Conservation (phyloP, 2,113 vertebrate genomes). For the Atrichornis clamosus region DNA sequence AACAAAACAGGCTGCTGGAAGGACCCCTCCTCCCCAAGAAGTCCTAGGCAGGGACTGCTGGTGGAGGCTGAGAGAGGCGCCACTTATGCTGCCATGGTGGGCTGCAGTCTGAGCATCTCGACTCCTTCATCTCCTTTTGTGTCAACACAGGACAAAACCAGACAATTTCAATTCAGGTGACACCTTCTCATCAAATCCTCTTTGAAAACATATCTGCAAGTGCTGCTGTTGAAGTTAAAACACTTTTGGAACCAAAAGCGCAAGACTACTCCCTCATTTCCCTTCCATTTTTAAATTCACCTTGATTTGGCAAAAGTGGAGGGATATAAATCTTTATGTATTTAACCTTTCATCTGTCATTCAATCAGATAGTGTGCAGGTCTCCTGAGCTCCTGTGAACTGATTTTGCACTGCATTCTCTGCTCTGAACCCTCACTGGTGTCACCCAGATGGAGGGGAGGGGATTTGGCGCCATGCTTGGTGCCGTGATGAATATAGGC, state of each 20-base stretch:
- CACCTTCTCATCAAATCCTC: not conserved
- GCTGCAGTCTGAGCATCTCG: not conserved
- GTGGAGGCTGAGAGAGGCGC: not conserved
- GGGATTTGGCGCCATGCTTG: not conserved
- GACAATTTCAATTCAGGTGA: not conserved
- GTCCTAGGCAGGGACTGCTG: not conserved
- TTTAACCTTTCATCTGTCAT: not conserved
- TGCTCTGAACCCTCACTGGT: not conserved
- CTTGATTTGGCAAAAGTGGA: not conserved
- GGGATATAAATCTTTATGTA: not conserved
- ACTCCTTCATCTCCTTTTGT: not conserved
- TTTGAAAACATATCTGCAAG: not conserved
- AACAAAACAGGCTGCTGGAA: not conserved
- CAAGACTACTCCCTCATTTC: not conserved
- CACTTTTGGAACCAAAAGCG: not conserved
- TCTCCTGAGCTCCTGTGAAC: not conserved
- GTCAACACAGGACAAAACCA: not conserved
- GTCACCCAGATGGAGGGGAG: not conserved
- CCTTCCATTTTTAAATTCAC: not conserved
- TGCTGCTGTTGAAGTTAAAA: not conserved
- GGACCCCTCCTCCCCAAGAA: not conserved
- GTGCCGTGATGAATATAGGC: not conserved
- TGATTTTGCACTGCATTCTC: fast-evolving
- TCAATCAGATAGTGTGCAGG: not conserved
- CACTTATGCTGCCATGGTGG: not conserved